Evolutionary conservation across 2,797 vertebrate genomes (phyloP), one percentile per base, ranked within the genome.

Genomic region (Sebastiscus albofasciatus): DNA sequence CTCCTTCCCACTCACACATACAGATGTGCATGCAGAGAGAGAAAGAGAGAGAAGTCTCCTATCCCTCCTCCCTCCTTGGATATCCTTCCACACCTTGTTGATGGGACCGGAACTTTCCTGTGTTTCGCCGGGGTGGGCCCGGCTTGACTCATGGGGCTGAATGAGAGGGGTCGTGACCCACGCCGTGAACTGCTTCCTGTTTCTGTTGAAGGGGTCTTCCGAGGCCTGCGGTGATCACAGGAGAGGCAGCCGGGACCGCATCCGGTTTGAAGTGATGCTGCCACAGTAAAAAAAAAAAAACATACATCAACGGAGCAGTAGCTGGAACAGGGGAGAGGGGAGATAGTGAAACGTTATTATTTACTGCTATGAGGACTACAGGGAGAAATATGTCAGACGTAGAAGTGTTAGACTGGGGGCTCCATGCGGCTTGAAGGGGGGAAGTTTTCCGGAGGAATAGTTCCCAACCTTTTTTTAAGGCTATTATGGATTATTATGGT

Each of bases 111-210:
- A 96, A 93, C 92, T 83, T 89, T 92, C 90, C 73, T 42, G 79
- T 86, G 89, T 88, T 87, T 85, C 89, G 14, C 79, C 55, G 69
- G 82, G 93, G 94, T 95, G 94, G 95, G 93, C 94, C 89, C 80
- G 67, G 79, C 89, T 91, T 95, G 92, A 93, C 92, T 93, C 94
- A 93, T 94, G 92, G 85, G 90, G 84, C 88, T 86, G 90, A 93
- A 90, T 90, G 92, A 92, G 89, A 90, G 90, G 89, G 94, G 94
- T 96, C 94, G 12, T 20, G 95, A 96, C 95, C 94, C 62, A 10
- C 54, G 80, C 88, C 31, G 24, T 81, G 87, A 94, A 94, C 90
- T 84, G 94, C 93, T 96, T 96, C 95, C 95, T 95, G 95, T 94
- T 94, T 93, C 94, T 93, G 92, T 86, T 84, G 89, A 92, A 89